Percentiles rank a stretch among this genome's conserved stretches.
These are phyloP conservation scores for Drosophila melanogaster DNA, from an alignment of 1,140 invertebrate species.

Conservation along the genomic window Release_6_plus_ISO1_MT NT_037436.4:13227001-13227500, in stretches of 20 bases:
- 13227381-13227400: conserved; percentile 60
- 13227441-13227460: conserved; percentile 14
- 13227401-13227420: conserved; percentile 57
- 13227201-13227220: conserved; percentile 65
- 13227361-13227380: neutral
- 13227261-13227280: conserved; percentile 35
- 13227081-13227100: no score
- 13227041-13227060: no score
- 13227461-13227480: conserved; percentile 70
- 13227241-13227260: conserved; percentile 54
- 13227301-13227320: conserved; percentile 38
- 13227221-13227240: conserved; percentile 79
- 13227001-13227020: conserved; percentile 2
- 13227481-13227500: conserved; percentile 55
- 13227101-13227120: no score
- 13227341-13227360: conserved; percentile 63
- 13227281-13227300: conserved; percentile 61
- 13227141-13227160: neutral
- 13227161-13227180: neutral
- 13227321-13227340: conserved; percentile 17
- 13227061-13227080: no score
- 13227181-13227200: conserved; percentile 27
- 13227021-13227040: no score
- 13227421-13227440: conserved; percentile 59
- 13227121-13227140: no score